Conservation (phyloP, 2,888 invertebrate species). For the Pollenia labialis region DNA sequence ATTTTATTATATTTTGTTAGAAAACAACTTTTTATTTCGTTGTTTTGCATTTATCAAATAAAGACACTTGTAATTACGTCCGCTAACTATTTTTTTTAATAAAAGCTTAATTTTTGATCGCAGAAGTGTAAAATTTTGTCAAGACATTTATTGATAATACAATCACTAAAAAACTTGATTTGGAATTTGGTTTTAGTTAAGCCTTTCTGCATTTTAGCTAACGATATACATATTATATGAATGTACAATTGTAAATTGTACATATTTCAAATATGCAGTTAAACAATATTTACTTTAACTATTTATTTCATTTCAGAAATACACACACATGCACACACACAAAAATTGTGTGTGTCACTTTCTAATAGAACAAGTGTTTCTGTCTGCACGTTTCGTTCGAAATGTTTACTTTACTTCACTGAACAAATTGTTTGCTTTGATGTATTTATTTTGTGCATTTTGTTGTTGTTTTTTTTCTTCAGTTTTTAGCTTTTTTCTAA, state of each 20-base stretch:
- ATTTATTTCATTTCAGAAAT: background rate
- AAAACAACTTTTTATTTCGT: too few relatives aligned
- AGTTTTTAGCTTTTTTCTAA: slow-evolving; percentile 11
- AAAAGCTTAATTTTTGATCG: too few relatives aligned
- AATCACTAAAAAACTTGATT: too few relatives aligned
- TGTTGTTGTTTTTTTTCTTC: background rate
- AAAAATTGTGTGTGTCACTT: slow-evolving; percentile 15
- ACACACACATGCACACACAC: background rate
- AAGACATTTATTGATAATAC: too few relatives aligned
- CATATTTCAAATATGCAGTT: background rate
- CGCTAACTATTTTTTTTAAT: too few relatives aligned
- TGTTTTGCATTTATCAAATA: too few relatives aligned
- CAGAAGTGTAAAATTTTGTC: too few relatives aligned
- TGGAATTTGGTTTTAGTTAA: background rate
- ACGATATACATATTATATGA: too few relatives aligned
- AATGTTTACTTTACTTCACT: slow-evolving; percentile 14
- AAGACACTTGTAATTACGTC: too few relatives aligned
- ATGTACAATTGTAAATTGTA: too few relatives aligned
- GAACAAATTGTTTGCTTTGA: slow-evolving; percentile 27
- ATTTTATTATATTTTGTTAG: too few relatives aligned
- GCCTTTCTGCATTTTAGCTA: background rate
- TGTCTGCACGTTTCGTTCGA: slow-evolving; percentile 4
- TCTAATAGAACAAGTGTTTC: slow-evolving; percentile 47
- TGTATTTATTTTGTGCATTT: slow-evolving; percentile 14
- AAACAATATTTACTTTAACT: slow-evolving; percentile 20